Evolutionary conservation across 2,888 invertebrate genomes (phyloP), one percentile per base, ranked within the genome.

Genomic region (Spisula subtruncata): DNA sequence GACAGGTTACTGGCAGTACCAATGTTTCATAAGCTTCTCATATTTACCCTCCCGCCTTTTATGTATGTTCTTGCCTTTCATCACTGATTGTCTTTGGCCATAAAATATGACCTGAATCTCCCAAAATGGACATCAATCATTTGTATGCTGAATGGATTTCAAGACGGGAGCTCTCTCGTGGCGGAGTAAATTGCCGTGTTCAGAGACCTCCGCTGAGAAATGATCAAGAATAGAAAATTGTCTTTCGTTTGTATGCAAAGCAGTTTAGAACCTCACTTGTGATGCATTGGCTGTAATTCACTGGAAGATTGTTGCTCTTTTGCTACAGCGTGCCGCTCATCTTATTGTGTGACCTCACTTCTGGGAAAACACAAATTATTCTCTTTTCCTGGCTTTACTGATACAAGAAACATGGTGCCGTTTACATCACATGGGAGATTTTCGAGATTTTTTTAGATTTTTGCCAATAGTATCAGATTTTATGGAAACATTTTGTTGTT

Each of bases 31-130:
- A 35, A 75, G 75, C 75, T 75, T 16, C 35, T 29, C 32, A 12
- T 75, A 18, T 75, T 32, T 75, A 75, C 75, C 35, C 75, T 18
- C 32, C 25, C 25, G 32, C 29, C 25, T 32, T 75, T 75, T 18
- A 35, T 75, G 35, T 75, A 32, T 32, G 12, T 75, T 35, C 32
- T 32, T 35, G 14, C 18, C 75, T 18, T 75, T 75, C 75, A 12
- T 4, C 2, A 18, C 75, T 32, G 75, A 75, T 75, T 75, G 75
- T 75, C 35, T 75, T 35, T 35, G 35, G 35, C 35, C 18, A 35
- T 75, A 32, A 75, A 75, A 35, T 75, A 75, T 75, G 75, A 75
- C 75, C 75, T 75, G 75, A 35, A 35, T 75, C 32, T 75, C 75
- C 35, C 32, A 12, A 75, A 75, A 75, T 75, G 75, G 75, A 75